Base-by-base conservation (phyloP, 2,797 vertebrate species). In the Mormyrops boulengeri region DNA sequence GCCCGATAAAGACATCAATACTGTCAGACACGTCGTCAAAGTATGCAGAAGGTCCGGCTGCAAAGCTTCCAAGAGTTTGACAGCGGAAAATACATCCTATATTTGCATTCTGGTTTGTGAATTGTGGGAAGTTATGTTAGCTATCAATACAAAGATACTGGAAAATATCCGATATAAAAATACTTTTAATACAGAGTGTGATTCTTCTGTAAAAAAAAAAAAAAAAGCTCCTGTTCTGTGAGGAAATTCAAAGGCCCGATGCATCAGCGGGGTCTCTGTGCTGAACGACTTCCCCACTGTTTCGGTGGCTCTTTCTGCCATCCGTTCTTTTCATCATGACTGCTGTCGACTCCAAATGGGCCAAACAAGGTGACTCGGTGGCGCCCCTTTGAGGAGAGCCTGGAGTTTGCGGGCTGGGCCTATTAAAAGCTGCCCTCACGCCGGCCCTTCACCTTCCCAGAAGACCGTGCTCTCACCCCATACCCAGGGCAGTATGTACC, bases 341-440 rank as follows among this genome's bases (percentile, higher is more conserved):
- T 17, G 53, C 38, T 90, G 2, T 88, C 90, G 89, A 89, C 73
- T 85, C 30, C 86, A 66, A 90, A 49, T 49, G 91, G 90, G 11
- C 88, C 89, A 91, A 87, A 26, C 85, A 77, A 91, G 88, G 44
- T 90, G 90, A 92, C 91, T 89, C 88, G 19, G 82, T 2, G 19
- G 82, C 7, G 22, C 44, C 44, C 82, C n/a, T 85, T 5, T 8
- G 47, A 85, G 73, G 73, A 26, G 82, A 22, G 82, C 82, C 9
- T 50, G 82, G 41, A 85, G 82, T 14, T 22, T 12, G 2, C n/a
- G 3, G 82, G n/a, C 82, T 50, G 82, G 19, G 47, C n/a, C 77
- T 49, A 82, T 41, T 47, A 82, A 82, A 41, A 41, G 44, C 44
- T 49, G n/a, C 41, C 41, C 77, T 49, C 17, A 19, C 2, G 7